phyloP scores from a whole-genome alignment of 2,113 vertebrate species.

The Muntiacus muntjak region DNA sequence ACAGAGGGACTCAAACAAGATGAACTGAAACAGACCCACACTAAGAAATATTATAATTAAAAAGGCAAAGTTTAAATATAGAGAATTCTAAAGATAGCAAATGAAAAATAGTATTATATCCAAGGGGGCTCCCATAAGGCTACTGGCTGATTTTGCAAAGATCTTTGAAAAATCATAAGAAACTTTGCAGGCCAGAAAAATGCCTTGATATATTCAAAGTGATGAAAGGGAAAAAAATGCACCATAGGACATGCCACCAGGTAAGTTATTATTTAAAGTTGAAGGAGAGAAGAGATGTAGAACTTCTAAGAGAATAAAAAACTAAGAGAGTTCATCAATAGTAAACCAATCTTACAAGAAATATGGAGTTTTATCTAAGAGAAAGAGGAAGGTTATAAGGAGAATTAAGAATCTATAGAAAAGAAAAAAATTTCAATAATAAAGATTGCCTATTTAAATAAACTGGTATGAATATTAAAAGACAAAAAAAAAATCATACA shows the following conservation, averaged over 20 bases:
- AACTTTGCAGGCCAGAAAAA: neutral
- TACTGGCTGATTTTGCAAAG: neutral
- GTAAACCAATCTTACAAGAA: neutral
- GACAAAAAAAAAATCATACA: neutral
- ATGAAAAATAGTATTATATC: neutral
- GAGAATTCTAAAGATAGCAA: neutral
- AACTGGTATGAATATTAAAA: neutral
- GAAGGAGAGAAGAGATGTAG: neutral
- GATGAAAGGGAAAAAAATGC: neutral
- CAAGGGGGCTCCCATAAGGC: neutral
- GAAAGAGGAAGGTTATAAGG: neutral
- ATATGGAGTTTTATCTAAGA: neutral
- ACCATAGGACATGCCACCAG: neutral
- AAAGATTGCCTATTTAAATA: neutral
- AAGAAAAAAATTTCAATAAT: neutral
- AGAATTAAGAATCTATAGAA: neutral
- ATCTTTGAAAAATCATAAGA: neutral
- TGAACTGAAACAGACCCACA: neutral
- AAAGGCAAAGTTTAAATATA: neutral
- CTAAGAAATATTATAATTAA: neutral
- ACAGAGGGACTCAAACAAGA: neutral
- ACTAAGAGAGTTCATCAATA: neutral
- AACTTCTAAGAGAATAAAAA: neutral
- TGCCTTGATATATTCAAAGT: neutral
- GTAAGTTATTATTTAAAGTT: neutral